These are phyloP conservation scores for Tetrapedia diversipes DNA, from an alignment of 2,888 invertebrate genomes.

Conservation along the genomic window DNA sequence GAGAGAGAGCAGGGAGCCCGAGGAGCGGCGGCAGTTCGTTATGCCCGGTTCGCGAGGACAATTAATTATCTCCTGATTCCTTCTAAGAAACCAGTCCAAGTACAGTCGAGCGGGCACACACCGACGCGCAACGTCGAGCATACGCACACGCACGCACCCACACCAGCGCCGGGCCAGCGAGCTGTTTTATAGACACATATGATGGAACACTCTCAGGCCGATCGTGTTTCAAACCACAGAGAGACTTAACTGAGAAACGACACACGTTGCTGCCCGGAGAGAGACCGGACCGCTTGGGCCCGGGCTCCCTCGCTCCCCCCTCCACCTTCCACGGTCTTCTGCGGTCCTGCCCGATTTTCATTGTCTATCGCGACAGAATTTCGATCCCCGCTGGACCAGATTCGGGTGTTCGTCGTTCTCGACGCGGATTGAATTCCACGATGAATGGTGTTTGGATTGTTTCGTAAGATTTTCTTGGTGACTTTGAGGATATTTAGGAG, in stretches of 20 bases:
- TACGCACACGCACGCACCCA: conserved; percentile 55
- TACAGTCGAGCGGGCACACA: conserved; percentile 68
- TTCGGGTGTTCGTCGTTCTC: not conserved
- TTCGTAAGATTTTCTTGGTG: too few species aligned
- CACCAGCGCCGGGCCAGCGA: conserved; percentile 57
- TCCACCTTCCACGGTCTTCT: conserved; percentile 18
- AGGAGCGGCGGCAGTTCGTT: conserved; percentile 74
- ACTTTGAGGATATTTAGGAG: too few species aligned
- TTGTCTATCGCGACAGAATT: conserved; percentile 54
- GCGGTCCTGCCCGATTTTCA: conserved; percentile 56
- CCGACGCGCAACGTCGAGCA: conserved; percentile 50
- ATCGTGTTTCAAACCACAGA: conserved; percentile 83
- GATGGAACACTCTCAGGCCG: conserved; percentile 83
- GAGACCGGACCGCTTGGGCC: conserved; percentile 47
- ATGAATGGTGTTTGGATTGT: not conserved
- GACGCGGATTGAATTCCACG: not conserved
- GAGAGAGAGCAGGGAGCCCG: conserved; percentile 40
- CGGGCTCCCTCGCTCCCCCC: conserved; percentile 29
- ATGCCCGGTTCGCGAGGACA: conserved; percentile 79
- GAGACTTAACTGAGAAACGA: conserved; percentile 78
- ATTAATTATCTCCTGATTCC: conserved; percentile 81
- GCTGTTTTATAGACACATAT: conserved; percentile 81
- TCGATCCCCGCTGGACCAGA: conserved; percentile 9
- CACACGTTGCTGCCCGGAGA: conserved; percentile 67
- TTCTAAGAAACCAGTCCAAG: conserved; percentile 81